Evolutionary conservation across 2,888 invertebrate species (phyloP).

Genomic region (Oxystoma pomonae): DNA sequence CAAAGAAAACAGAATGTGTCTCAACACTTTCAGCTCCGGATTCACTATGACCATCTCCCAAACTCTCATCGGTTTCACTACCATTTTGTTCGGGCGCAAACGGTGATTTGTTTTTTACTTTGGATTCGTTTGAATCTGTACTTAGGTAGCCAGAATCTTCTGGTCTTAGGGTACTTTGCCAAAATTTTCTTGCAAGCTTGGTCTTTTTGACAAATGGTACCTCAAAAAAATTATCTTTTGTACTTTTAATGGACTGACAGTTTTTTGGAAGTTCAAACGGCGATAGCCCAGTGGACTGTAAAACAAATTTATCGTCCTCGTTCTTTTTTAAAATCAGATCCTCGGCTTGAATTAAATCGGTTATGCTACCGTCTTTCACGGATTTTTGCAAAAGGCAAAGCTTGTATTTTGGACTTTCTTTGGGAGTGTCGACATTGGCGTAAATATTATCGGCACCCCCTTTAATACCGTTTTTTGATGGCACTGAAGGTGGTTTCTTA

Average conservation of each 20-base stretch:
- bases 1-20: conserved; percentile 83
- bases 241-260: conserved; percentile 1
- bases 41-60: conserved; percentile 77
- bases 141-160: conserved; percentile 84
- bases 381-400: conserved; percentile 31
- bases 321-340: conserved; percentile 36
- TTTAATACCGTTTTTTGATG: conserved; percentile 65
- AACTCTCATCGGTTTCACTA: conserved; percentile 76
- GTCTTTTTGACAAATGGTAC: not conserved
- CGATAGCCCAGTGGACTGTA: conserved; percentile 30
- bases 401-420: conserved; percentile 21
- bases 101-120: conserved; percentile 28
- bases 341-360: conserved; percentile 29
- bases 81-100: conserved; percentile 38
- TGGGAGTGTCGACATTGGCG: conserved; percentile 31
- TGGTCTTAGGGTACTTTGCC: conserved; percentile 32
- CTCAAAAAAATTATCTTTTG: conserved; percentile 9
- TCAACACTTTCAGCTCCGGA: conserved; percentile 84
- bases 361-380: conserved; percentile 28
- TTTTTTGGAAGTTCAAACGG: conserved; percentile 9
- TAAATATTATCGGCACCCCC: conserved; percentile 51
- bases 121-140: conserved; percentile 57
- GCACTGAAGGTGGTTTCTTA: conserved; percentile 43
- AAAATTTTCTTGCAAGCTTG: conserved; percentile 27
- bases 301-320: conserved; percentile 38